Base-by-base conservation (phyloP, 2,888 invertebrate species). In the Diloba caeruleocephala region DNA sequence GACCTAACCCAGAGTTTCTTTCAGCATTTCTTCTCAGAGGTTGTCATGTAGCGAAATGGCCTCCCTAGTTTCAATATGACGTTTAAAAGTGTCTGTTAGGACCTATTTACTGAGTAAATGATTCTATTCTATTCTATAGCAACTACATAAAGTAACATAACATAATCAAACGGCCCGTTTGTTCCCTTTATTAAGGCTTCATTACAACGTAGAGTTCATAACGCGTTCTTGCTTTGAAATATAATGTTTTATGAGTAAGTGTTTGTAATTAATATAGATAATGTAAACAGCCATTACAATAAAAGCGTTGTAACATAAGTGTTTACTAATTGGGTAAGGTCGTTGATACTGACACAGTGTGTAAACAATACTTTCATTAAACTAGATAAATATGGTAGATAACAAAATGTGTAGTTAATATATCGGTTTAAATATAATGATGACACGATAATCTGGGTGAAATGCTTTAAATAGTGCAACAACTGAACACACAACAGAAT, bases 141-240 rank as follows among this genome's bases (percentile, higher is more conserved):
- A 21, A 4, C 6, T 21, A 21, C 5, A 3, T 46, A 23, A 15
- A 17, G 19, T 48, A 25, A 56, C 56, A 28, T 48, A 34, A 44
- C 31, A 19, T 51, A 28, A 60, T 39, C 42, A 62, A 60, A 48
- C 26, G 8, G 10, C 2, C n/a, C 42, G 29, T 62, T 48, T 48
- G 42, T 62, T 46, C 26, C 21, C 38, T 38, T 43, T 62, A 38
- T 31, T 46, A 34, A 0, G 14, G 31, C 29, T 43, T 48, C 34
- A 13, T 43, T 23, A 38, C 26, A 14, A 26, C 13, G 13, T 26
- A 48, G 45, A 43, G 23, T 48, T 48, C 8, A 10, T 41, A 21
- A 52, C 8, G 9, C 14, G 8, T 28, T 37, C 21, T 53, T 52
- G 21, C 15, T 15, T 52, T 9, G 28, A 28, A 38, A 51, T 7